A percentile compares a stretch with the other conserved stretches of the same genome.
Evolutionary conservation across 1,140 invertebrate genomes (phyloP).

Genomic region (Aphelinus certus): DNA sequence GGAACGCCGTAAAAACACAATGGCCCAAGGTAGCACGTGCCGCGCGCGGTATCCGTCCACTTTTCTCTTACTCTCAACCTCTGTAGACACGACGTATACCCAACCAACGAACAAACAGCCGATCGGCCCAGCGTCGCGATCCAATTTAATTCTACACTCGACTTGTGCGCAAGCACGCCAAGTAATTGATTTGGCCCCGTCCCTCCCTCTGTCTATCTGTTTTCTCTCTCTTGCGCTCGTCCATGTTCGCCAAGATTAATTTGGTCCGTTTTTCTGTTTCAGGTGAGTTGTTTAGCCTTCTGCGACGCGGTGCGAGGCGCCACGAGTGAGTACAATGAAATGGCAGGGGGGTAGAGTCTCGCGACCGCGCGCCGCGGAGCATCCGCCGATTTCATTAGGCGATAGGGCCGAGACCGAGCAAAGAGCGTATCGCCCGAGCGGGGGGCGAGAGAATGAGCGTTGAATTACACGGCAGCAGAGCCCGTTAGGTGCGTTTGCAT

Average conservation of each 20-base stretch:
- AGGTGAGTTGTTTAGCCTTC: constrained; percentile 47
- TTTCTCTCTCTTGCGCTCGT: neutral
- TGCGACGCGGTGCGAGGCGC: no score
- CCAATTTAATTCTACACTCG: constrained; percentile 49
- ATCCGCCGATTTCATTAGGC: constrained; percentile 59
- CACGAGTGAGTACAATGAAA: neutral
- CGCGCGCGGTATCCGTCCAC: neutral
- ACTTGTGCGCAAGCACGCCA: constrained; percentile 43
- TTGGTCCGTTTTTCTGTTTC: constrained; percentile 46
- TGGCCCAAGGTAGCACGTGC: constrained; percentile 37
- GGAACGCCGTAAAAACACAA: constrained; percentile 62
- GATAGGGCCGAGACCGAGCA: constrained; percentile 41
- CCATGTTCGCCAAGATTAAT: neutral
- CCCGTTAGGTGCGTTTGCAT: constrained; percentile 37
- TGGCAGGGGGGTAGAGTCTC: constrained; percentile 15
- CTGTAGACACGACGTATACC: no score
- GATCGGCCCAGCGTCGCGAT: neutral
- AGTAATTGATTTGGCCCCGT: constrained; percentile 32
- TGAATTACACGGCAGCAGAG: neutral
- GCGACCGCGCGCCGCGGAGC: constrained; percentile 47
- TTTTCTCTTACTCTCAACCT: no score
- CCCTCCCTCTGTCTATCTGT: constrained; percentile 2
- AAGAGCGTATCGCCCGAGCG: neutral
- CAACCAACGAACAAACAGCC: no score
- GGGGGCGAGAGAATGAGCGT: constrained; percentile 9